phyloP scores from a whole-genome alignment of 2,113 vertebrate genomes.

The Edolisoma coerulescens region DNA sequence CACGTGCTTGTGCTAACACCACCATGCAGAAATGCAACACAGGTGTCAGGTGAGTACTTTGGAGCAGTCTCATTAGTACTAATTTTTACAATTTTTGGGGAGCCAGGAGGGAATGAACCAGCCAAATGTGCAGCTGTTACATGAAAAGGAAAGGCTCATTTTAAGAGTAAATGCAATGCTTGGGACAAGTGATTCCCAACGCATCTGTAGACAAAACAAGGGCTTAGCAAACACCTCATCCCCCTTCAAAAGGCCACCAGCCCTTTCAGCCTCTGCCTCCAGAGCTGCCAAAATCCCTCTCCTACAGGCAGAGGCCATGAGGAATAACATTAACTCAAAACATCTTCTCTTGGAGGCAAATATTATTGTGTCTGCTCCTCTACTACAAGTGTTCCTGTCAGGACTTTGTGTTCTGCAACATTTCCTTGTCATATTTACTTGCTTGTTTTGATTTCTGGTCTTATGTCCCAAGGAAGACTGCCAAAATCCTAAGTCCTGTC shows the following conservation, averaged over 20 bases:
- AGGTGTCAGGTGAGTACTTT: background rate
- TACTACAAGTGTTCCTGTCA: conserved; percentile 29
- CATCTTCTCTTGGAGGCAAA: background rate
- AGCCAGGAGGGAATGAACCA: background rate
- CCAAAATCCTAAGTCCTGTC: conserved; percentile 33
- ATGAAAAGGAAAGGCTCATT: background rate
- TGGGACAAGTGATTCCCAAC: background rate
- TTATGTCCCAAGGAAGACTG: conserved; percentile 12
- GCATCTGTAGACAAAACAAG: background rate
- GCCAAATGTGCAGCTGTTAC: background rate
- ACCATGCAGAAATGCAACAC: background rate
- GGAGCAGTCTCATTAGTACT: background rate
- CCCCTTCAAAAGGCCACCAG: background rate
- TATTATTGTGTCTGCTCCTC: conserved; percentile 15
- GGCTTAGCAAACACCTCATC: background rate
- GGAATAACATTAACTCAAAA: background rate
- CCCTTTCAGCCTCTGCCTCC: background rate
- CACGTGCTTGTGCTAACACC: accelerated
- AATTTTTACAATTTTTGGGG: background rate
- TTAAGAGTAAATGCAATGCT: background rate
- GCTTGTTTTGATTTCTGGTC: conserved; percentile 57
- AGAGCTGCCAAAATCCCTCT: background rate
- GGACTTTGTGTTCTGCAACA: conserved; percentile 54
- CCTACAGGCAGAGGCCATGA: background rate
- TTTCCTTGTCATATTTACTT: conserved; percentile 61